Evolutionary conservation across 2,113 vertebrate species (phyloP).

Genomic region (Gambusia affinis): DNA sequence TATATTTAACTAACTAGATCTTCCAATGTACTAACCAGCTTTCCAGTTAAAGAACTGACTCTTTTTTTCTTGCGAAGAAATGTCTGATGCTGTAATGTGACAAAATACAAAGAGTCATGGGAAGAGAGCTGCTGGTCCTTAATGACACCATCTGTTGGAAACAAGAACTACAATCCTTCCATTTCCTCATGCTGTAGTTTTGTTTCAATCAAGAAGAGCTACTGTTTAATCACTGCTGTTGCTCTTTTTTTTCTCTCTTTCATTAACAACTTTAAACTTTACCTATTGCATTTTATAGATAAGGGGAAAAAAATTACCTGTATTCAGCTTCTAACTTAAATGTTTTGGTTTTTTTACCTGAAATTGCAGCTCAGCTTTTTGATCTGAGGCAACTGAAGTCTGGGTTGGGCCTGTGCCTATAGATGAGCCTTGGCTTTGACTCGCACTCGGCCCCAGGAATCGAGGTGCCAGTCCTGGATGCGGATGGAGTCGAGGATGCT

Average conservation of each 20-base stretch:
- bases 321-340: neutral
- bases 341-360: slow-evolving; percentile 81
- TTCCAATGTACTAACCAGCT: too few species aligned
- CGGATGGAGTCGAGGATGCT: slow-evolving; percentile 69
- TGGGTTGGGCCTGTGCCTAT: slow-evolving; percentile 59
- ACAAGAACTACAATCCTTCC: neutral
- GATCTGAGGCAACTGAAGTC: slow-evolving; percentile 57
- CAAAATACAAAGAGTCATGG: neutral
- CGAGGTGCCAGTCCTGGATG: slow-evolving; percentile 83
- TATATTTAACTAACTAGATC: too few species aligned
- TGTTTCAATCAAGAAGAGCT: neutral
- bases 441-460: slow-evolving; percentile 72
- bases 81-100: neutral
- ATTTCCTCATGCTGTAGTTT: neutral
- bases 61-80: neutral
- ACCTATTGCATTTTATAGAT: neutral
- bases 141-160: neutral
- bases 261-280: neutral
- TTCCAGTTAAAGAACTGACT: too few species aligned
- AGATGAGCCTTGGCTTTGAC: slow-evolving; percentile 5
- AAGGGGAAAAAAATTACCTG: neutral
- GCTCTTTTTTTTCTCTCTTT: neutral
- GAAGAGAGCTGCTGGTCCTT: neutral
- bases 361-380: slow-evolving; percentile 79
- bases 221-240: neutral